phyloP scores from a whole-genome alignment of 2,113 vertebrate species.

The Oreochromis tanganicae region DNA sequence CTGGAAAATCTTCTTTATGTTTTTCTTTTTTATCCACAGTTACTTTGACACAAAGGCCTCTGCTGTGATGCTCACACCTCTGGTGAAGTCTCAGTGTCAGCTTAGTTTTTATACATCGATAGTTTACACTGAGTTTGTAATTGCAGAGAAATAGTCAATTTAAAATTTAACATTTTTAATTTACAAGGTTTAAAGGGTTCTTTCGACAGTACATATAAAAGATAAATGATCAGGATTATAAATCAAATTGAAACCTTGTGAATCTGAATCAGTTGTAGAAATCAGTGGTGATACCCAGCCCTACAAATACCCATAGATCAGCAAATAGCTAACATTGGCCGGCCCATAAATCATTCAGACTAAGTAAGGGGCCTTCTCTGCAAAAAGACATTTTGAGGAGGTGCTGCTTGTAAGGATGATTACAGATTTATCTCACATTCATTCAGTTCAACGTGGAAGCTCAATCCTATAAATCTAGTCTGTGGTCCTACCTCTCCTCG shows the following conservation, averaged over 20 bases:
- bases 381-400: not conserved
- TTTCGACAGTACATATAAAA: not conserved
- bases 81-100: not conserved
- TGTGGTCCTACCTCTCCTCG: slow-evolving; percentile 84
- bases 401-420: not conserved
- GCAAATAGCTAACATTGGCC: not conserved
- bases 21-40: not conserved
- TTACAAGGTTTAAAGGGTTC: not conserved
- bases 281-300: not conserved
- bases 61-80: not conserved
- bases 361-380: not conserved
- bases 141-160: not conserved
- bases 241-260: not conserved
- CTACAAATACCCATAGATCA: not conserved
- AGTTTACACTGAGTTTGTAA: not conserved
- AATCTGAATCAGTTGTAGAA: not conserved
- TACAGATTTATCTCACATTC: not conserved
- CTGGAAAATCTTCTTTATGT: not conserved
- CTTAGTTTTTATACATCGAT: not conserved
- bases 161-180: not conserved
- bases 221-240: not conserved
- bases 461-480: not conserved
- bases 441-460: not conserved
- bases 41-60: not conserved
- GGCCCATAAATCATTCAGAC: not conserved